Base-by-base conservation (phyloP, 2,888 invertebrate genomes). In the Capitulum mitella region DNA sequence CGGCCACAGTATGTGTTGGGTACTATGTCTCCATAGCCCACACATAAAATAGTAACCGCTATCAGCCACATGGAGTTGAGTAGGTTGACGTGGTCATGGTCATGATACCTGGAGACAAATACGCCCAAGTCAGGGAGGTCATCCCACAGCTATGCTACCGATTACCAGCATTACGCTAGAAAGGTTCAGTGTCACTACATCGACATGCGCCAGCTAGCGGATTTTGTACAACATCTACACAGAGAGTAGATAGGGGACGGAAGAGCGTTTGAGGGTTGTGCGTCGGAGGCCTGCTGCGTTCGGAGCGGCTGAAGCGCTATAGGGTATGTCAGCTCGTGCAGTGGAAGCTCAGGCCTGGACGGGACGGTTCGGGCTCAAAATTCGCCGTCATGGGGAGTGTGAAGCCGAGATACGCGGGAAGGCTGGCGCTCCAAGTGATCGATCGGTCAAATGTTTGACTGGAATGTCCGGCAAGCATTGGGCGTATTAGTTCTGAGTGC, bases 61-160 rank as follows among this genome's bases (percentile, higher is more conserved):
- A 99, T 98, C 88, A 99, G 92, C 98, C 99, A 99, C 95, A 99
- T 97, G 85, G 98, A 96, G 90, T 98, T 98, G 87, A 97, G 91
- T 87, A 98, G 92, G 89, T 98, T 98, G 87, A 95, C 97, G 89
- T 98, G 97, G 89, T 97, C 95, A 89, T 95, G 95, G 86, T 98
- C 97, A 89, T 98, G 97, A 90, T 96, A 95, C 91, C 98, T 98
- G 86, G 77, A 85, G 82, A 81, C 70, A 70, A 70, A 70, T 70
- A 70, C 70, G 70, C 70, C 70, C 70, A 70, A 70, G 70, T 61
- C 61, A 61, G 61, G 61, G 61, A 61, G 10, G 37, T 70, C 70
- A 70, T 26, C 32, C 70, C 22, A 70, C 70, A 22, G 22, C 70
- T 70, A 70, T 8, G 70, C 70, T 70, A 70, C 70, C 70, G 29